Percentiles rank a stretch among this genome's conserved stretches.
Conservation (phyloP, 2,797 vertebrate species). For the Sebastes jordani region DNA sequence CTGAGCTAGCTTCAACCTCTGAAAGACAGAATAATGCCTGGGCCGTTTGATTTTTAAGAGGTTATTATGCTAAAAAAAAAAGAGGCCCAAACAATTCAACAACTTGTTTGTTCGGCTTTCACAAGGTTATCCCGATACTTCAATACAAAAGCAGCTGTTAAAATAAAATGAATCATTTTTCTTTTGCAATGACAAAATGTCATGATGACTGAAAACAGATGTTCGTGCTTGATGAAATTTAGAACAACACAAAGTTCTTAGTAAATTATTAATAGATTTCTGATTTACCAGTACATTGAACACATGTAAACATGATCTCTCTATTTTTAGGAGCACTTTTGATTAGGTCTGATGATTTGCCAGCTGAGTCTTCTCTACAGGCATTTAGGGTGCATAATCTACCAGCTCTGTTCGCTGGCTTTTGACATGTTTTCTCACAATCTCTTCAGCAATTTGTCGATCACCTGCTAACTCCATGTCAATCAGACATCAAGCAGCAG, state of each 20-base stretch:
- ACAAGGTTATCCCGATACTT: background rate
- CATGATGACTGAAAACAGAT: background rate
- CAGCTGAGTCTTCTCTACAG: slow-evolving; percentile 39
- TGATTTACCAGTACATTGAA: background rate
- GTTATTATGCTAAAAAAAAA: background rate
- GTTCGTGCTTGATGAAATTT: background rate
- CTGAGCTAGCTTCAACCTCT: too few species aligned
- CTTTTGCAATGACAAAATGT: background rate
- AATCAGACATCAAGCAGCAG: slow-evolving; percentile 15
- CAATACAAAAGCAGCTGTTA: background rate
- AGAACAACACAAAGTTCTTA: background rate
- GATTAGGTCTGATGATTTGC: slow-evolving; percentile 33
- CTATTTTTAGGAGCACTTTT: slow-evolving; percentile 50
- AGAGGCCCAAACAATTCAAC: background rate
- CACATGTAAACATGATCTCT: background rate
- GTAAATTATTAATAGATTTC: background rate
- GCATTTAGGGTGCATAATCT: slow-evolving; percentile 26
- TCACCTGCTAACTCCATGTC: slow-evolving; percentile 30
- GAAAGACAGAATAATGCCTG: too few species aligned
- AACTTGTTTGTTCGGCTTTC: background rate
- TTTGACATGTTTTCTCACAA: slow-evolving; percentile 9
- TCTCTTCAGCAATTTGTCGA: slow-evolving; percentile 29
- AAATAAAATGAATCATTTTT: background rate
- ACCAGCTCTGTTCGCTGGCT: slow-evolving; percentile 37
- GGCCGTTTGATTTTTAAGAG: too few species aligned